A percentile compares a stretch with the other conserved stretches of the same genome.
These are phyloP conservation scores for Drosophila tristis DNA, from an alignment of 1,140 invertebrate genomes.

Conservation along the genomic window DNA sequence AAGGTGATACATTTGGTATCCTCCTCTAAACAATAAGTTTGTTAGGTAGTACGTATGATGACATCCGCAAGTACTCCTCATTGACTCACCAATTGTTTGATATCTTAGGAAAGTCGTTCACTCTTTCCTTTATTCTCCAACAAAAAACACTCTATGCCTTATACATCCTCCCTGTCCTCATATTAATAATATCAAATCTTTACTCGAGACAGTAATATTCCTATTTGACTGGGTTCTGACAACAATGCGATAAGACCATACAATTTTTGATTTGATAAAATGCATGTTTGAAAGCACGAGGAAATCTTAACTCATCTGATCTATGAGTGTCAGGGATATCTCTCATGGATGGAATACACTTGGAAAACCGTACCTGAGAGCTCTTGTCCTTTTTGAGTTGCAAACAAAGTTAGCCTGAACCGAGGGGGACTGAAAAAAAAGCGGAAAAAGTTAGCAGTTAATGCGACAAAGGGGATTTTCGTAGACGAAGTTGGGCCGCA, in stretches of 20 bases:
- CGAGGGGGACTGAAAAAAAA: conserved; percentile 19
- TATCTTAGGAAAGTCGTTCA: too few species aligned
- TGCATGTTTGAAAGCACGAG: conserved; percentile 71
- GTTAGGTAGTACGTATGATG: too few species aligned
- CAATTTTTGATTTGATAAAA: conserved; percentile 81
- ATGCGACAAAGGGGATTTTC: conserved; percentile 81
- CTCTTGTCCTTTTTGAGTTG: conserved; percentile 58
- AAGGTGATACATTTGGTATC: too few species aligned
- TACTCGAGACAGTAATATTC: conserved; percentile 60
- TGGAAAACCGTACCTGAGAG: conserved; percentile 64
- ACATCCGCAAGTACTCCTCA: too few species aligned
- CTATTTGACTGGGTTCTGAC: conserved; percentile 52
- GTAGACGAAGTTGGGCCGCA: conserved; percentile 75
- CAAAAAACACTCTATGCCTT: not conserved
- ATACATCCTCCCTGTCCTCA: conserved; percentile 15
- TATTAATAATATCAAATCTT: conserved; percentile 49
- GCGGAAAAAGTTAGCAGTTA: conserved; percentile 78
- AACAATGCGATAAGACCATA: conserved; percentile 78
- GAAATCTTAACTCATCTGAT: conserved; percentile 43
- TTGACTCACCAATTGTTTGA: too few species aligned
- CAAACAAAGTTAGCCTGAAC: conserved; percentile 73
- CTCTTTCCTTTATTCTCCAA: not conserved
- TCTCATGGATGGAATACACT: conserved; percentile 51
- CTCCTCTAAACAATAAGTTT: too few species aligned
- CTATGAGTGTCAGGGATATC: conserved; percentile 39